Evolutionary conservation across 2,113 vertebrate genomes (phyloP).

Genomic region (Apistogramma diplotaenia): DNA sequence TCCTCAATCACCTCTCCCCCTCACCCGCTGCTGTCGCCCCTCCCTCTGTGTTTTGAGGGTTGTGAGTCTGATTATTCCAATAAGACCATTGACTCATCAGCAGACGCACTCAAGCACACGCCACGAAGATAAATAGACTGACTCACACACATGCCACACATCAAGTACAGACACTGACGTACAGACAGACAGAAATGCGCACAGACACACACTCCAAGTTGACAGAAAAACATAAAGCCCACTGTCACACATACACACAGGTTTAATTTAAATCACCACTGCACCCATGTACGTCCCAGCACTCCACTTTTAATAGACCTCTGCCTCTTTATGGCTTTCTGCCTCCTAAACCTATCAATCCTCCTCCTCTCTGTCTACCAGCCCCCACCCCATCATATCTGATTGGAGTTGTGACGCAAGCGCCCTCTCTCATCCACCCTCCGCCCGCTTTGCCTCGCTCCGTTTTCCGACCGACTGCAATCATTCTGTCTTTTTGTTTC

Average conservation of each 20-base stretch:
- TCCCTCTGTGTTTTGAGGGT: not conserved
- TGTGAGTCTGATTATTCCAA: constrained; percentile 53
- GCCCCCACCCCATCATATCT: constrained; percentile 32
- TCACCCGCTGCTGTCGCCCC: not conserved
- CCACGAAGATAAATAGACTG: constrained; percentile 23
- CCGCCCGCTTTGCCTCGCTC: constrained; percentile 17
- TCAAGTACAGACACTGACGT: not conserved
- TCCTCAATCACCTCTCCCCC: constrained; percentile 32
- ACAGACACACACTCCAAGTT: not conserved
- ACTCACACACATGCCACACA: constrained; percentile 24
- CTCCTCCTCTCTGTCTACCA: constrained; percentile 9
- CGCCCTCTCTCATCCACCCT: constrained; percentile 33
- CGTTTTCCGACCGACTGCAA: constrained; percentile 19
- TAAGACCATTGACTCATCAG: constrained; percentile 63
- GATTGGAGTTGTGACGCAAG: constrained; percentile 50
- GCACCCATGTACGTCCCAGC: constrained; percentile 43
- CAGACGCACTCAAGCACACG: constrained; percentile 3
- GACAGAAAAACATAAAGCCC: not conserved
- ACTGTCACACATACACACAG: not conserved
- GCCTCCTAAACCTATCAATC: constrained; percentile 66
- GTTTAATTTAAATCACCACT: constrained; percentile 61
- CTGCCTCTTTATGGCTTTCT: constrained; percentile 63
- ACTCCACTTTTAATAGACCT: constrained; percentile 71
- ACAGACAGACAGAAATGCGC: constrained; percentile 19
- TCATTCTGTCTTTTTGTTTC: constrained; percentile 37